These are phyloP conservation scores for Mamestra configurata DNA, from an alignment of 1,140 invertebrate genomes.

Conservation along the genomic window DNA sequence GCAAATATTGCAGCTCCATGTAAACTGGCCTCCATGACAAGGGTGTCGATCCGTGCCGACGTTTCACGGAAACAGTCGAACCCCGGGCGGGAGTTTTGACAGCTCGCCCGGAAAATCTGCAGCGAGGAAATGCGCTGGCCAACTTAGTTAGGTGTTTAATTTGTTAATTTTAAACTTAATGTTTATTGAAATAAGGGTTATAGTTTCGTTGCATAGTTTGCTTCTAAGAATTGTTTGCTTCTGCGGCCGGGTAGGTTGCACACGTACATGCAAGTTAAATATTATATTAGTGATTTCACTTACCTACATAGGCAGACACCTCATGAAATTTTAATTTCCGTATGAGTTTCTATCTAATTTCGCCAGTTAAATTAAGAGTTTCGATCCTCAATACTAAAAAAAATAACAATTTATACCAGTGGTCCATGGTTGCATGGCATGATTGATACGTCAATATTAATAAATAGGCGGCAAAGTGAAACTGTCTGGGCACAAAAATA, in stretches of 20 bases:
- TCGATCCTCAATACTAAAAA: too few species aligned
- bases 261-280: neutral
- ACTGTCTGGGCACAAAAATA: conserved; percentile 50
- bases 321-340: neutral
- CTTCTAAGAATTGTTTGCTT: neutral
- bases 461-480: neutral
- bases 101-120: conserved; percentile 78
- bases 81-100: conserved; percentile 75
- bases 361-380: neutral
- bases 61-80: conserved; percentile 71
- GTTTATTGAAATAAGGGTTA: conserved; percentile 23
- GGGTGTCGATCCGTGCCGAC: conserved; percentile 71
- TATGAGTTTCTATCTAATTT: neutral
- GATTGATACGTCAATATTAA: neutral
- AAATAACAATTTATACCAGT: neutral
- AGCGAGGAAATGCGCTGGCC: conserved; percentile 63
- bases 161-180: conserved; percentile 37
- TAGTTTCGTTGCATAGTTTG: neutral
- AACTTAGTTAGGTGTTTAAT: conserved; percentile 39
- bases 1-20: conserved; percentile 63
- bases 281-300: neutral
- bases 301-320: conserved; percentile 12
- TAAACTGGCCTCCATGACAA: conserved; percentile 57
- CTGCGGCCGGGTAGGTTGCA: neutral
- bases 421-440: neutral